Percentiles rank a stretch among this genome's conserved stretches.
Evolutionary conservation across 2,113 vertebrate genomes (phyloP).

Genomic region (Octodon degus): DNA sequence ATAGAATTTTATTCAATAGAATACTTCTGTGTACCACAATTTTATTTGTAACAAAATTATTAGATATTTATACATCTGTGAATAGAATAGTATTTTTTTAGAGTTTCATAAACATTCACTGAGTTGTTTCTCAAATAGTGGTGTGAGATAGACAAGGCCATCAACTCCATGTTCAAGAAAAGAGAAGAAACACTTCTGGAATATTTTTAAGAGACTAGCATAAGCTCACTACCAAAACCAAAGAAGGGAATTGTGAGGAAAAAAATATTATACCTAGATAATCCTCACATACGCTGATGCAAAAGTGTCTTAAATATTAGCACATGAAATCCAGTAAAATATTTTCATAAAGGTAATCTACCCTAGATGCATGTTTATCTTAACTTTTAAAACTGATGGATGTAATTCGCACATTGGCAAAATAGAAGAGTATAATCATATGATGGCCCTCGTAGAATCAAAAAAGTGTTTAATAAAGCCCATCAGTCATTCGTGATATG

Average conservation of each 20-base stretch:
- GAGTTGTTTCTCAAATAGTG: not conserved
- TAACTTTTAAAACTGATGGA: not conserved
- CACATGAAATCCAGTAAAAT: not conserved
- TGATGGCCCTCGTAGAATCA: not conserved
- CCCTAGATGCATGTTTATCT: not conserved
- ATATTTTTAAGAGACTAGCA: not conserved
- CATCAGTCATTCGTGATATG: not conserved
- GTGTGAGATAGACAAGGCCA: not conserved
- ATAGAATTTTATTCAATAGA: constrained; percentile 19
- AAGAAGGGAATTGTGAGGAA: not conserved
- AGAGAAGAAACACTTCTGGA: not conserved
- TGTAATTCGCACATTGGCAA: not conserved
- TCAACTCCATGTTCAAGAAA: not conserved
- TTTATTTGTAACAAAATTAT: not conserved
- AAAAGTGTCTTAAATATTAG: not conserved
- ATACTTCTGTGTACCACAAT: not conserved
- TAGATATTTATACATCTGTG: not conserved
- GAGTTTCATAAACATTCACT: not conserved
- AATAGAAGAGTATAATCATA: not conserved
- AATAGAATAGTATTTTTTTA: not conserved
- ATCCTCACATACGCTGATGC: not conserved
- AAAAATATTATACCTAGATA: not conserved
- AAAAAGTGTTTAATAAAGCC: not conserved
- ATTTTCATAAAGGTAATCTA: not conserved
- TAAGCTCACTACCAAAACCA: not conserved